phyloP scores from a whole-genome alignment of 2,113 vertebrate species.

The Odontesthes bonariensis region DNA sequence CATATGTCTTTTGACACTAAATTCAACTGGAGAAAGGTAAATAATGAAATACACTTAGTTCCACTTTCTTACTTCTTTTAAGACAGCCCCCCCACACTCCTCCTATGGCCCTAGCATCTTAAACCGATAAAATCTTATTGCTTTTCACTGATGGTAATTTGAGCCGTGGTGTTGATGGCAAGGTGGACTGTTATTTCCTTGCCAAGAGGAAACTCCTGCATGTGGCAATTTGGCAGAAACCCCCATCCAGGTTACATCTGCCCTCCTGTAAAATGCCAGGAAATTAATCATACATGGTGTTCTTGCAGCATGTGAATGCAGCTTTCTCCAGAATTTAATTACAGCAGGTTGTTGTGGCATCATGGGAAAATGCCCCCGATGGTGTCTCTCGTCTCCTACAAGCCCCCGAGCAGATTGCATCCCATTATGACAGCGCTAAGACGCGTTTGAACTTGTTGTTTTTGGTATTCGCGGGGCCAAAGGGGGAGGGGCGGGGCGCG shows the following conservation, averaged over 20 bases:
- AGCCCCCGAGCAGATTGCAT: not conserved
- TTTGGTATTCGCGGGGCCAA: not conserved
- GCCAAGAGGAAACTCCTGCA: constrained; percentile 53
- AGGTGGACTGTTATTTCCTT: constrained; percentile 37
- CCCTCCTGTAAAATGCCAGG: constrained; percentile 34
- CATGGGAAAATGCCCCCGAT: constrained; percentile 44
- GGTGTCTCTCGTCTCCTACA: constrained; percentile 7
- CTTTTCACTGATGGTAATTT: constrained; percentile 38
- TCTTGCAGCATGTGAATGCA: constrained; percentile 4
- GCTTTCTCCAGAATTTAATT: constrained; percentile 25
- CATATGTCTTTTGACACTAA: too few species aligned
- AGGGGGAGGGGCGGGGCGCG: not conserved
- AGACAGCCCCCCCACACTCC: too few species aligned
- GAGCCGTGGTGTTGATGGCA: constrained; percentile 20
- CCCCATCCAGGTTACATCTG: constrained; percentile 44
- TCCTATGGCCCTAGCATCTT: not conserved
- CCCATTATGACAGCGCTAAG: constrained; percentile 14
- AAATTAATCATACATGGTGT: constrained; percentile 37
- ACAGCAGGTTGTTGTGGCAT: constrained; percentile 33
- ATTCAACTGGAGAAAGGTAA: too few species aligned
- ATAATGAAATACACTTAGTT: not conserved
- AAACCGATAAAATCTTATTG: constrained; percentile 31
- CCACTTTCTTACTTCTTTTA: not conserved
- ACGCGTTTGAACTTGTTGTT: constrained; percentile 52
- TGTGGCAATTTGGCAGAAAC: constrained; percentile 45